Conservation (phyloP, 2,113 vertebrate species). For the Electrona antarctica region DNA sequence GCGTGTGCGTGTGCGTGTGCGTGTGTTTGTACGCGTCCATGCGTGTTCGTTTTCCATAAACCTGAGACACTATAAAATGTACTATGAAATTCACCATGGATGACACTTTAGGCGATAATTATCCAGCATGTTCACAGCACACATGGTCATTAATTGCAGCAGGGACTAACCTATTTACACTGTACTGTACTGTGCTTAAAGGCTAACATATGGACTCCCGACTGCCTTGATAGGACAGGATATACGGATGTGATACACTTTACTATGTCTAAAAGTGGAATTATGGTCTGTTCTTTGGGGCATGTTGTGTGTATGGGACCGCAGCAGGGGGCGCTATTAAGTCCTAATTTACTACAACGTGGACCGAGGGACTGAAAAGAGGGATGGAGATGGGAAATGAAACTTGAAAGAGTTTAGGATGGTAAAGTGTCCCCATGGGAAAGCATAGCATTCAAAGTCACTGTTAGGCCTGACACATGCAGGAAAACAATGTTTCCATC, state of each 20-base stretch:
- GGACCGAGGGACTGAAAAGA: neutral
- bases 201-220: constrained; percentile 58
- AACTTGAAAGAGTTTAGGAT: neutral
- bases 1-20: constrained; percentile 7
- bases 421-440: neutral
- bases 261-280: neutral
- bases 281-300: neutral
- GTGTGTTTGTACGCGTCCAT: too few species aligned
- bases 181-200: constrained; percentile 41
- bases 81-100: constrained; percentile 43
- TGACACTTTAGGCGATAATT: constrained; percentile 61
- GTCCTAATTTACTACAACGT: constrained; percentile 18
- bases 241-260: constrained; percentile 33
- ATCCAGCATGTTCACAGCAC: constrained; percentile 46
- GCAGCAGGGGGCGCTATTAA: neutral
- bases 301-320: neutral
- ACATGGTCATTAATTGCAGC: constrained; percentile 48
- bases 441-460: neutral
- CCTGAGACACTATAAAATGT: constrained; percentile 7
- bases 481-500: neutral
- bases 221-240: constrained; percentile 41
- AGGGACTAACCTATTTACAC: constrained; percentile 42
- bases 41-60: constrained; percentile 33
- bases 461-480: neutral
- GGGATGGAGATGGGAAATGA: neutral